These are phyloP conservation scores for Lordiphosa stackelbergi DNA, from an alignment of 1,140 invertebrate genomes.

Conservation along the genomic window DNA sequence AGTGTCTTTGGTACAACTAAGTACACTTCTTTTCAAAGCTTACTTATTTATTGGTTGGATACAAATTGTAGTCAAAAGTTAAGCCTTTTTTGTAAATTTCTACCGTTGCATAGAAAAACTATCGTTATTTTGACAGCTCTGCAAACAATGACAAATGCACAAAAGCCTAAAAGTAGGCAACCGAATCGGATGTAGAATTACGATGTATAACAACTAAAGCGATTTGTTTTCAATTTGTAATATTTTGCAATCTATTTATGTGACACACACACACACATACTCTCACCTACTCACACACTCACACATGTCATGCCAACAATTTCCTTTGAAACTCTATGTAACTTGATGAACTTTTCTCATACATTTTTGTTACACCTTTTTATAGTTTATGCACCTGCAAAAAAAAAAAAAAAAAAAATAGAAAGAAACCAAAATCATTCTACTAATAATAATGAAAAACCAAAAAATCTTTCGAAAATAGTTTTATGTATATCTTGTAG, in stretches of 20 bases:
- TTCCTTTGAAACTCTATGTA: conserved; percentile 7
- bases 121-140: no score
- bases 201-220: conserved; percentile 9
- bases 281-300: conserved; percentile 6
- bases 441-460: conserved; percentile 20
- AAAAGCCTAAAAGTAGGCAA: no score
- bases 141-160: no score
- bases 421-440: conserved; percentile 10
- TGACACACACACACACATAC: conserved; percentile 17
- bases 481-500: conserved; percentile 68
- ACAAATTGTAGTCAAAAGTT: no score
- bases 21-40: no score
- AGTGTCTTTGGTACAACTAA: no score
- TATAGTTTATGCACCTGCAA: conserved; percentile 50
- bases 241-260: conserved; percentile 67
- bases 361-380: conserved; percentile 44
- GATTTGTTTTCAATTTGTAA: conserved; percentile 59
- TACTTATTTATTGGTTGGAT: no score
- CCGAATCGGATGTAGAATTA: no score
- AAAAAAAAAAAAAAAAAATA: conserved; percentile 15
- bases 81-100: no score
- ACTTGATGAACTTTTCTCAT: conserved; percentile 6
- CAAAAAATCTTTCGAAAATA: conserved; percentile 14
- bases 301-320: conserved; percentile 15
- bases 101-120: no score